Conservation (phyloP, 1,140 invertebrate species). For the Heliconius nattereri region DNA sequence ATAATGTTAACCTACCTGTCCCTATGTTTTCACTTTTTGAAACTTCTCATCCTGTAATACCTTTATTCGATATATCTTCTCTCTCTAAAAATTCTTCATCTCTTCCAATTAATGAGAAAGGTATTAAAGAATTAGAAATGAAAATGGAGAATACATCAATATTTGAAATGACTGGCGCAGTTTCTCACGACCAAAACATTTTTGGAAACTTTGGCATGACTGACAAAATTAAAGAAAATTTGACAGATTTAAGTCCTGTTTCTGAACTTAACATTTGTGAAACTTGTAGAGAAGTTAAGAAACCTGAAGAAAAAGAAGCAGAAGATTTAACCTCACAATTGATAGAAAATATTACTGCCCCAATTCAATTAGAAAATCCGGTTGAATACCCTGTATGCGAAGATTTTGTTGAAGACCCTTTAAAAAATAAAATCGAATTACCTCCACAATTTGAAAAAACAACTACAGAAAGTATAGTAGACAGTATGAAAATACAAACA, state of each 20-base stretch:
- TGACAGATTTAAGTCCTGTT: slow-evolving; percentile 38
- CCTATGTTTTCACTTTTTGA: slow-evolving; percentile 27
- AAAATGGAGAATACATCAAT: slow-evolving; percentile 28
- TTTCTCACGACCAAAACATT: neutral
- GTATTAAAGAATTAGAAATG: slow-evolving; percentile 22
- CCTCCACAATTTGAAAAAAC: neutral
- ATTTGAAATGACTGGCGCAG: slow-evolving; percentile 9
- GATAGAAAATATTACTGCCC: slow-evolving; percentile 74
- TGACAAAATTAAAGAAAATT: slow-evolving; percentile 24
- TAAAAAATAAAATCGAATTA: neutral
- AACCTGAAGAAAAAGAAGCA: slow-evolving; percentile 57
- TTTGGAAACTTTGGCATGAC: slow-evolving; percentile 3
- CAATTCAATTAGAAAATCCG: slow-evolving; percentile 69
- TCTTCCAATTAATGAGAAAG: neutral
- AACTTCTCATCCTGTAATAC: neutral
- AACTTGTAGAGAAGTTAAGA: slow-evolving; percentile 66
- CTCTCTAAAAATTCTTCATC: slow-evolving; percentile 1
- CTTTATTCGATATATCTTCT: slow-evolving; percentile 22
- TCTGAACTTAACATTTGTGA: slow-evolving; percentile 65
- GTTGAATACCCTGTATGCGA: slow-evolving; percentile 51
- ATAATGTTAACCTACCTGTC: neutral
- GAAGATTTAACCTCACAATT: slow-evolving; percentile 68
- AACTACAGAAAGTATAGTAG: slow-evolving; percentile 59
- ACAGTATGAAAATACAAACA: slow-evolving; percentile 59
- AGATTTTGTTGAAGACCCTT: slow-evolving; percentile 34